Evolutionary conservation across 2,113 vertebrate species (phyloP).

Genomic region (Gorilla gorilla): DNA sequence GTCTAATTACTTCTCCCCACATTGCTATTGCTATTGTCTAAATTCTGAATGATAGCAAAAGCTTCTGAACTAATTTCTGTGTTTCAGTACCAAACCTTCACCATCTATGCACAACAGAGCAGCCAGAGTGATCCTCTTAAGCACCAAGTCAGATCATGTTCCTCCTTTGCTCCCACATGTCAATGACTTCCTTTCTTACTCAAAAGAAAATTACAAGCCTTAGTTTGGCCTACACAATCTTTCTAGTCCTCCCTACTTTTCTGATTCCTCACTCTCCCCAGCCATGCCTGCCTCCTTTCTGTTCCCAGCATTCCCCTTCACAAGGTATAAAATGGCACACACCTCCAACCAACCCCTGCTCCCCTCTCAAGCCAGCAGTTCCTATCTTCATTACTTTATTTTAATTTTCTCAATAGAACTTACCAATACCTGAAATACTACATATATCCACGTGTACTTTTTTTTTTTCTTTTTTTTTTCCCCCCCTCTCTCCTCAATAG

Average conservation of each 20-base stretch:
- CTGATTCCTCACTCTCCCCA: neutral
- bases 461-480: neutral
- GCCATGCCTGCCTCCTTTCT: neutral
- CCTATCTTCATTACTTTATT: neutral
- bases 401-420: neutral
- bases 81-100: neutral
- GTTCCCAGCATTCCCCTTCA: neutral
- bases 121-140: neutral
- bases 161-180: neutral
- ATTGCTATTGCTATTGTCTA: neutral
- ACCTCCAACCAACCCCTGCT: rapidly evolving
- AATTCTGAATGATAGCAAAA: neutral
- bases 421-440: neutral
- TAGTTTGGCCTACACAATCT: neutral
- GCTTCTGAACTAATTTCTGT: neutral
- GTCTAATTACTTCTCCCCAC: neutral
- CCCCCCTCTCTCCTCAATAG: neutral
- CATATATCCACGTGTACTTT: neutral
- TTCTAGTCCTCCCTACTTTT: neutral
- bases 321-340: neutral
- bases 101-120: neutral
- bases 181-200: neutral
- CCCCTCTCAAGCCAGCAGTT: neutral
- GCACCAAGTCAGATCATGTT: neutral
- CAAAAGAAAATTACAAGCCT: neutral